Conservation (phyloP, 2,888 invertebrate genomes). For the Brachypterus glaber region DNA sequence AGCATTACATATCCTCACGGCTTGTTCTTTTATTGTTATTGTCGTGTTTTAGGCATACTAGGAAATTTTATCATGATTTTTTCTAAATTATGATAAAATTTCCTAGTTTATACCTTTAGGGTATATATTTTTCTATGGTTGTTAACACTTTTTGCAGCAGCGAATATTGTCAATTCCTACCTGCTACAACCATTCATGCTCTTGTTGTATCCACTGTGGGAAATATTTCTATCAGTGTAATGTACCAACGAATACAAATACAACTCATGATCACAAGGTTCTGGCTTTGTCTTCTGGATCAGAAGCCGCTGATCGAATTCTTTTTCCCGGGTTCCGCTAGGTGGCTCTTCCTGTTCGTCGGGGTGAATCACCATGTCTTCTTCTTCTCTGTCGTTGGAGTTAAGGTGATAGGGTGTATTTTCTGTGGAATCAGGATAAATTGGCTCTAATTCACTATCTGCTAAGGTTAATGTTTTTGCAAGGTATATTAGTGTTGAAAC, state of each 20-base stretch:
- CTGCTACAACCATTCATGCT: conserved; percentile 36
- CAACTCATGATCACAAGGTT: conserved; percentile 72
- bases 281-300: conserved; percentile 70
- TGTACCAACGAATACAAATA: conserved; percentile 36
- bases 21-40: no score
- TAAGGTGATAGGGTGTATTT: no score
- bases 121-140: neutral
- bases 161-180: conserved; percentile 16
- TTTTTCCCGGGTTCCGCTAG: conserved; percentile 34
- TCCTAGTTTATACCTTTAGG: no score
- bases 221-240: conserved; percentile 34
- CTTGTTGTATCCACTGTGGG: conserved; percentile 35
- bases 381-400: conserved; percentile 17
- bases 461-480: conserved; percentile 47
- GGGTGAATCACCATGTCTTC: conserved; percentile 13
- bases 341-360: conserved; percentile 14
- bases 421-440: conserved; percentile 38
- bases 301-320: conserved; percentile 48
- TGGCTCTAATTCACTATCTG: conserved; percentile 44
- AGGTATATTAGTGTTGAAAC: conserved; percentile 49
- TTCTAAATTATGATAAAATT: no score
- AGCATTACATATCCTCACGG: no score
- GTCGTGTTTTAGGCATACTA: no score
- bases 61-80: no score
- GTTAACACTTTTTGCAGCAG: neutral